Evolutionary conservation across 2,113 vertebrate genomes (phyloP), one percentile per base, ranked within the genome.

Genomic region (Myotis brandtii): DNA sequence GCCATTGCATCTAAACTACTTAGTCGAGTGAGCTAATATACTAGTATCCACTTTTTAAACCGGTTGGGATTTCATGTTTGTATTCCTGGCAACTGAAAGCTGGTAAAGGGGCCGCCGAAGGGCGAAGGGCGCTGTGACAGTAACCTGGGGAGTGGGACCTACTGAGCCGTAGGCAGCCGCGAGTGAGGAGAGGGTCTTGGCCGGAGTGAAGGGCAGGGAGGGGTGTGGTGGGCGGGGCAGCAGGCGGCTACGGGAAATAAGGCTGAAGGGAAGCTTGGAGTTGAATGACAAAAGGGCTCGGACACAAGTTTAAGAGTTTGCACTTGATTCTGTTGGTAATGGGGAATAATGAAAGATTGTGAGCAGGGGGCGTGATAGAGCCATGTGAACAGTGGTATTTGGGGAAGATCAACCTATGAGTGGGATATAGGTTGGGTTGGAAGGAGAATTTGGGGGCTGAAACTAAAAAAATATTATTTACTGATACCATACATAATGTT

Each of bases 11-110:
- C 66, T 66, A 46, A 9, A 88, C 72, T 82, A 3, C 56, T 46
- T 56, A 21, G 32, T 73, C 48, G 50, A 76, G 46, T 37, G 40
- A 89, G 69, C 46, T 90, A 86, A 81, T 46, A 48, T 72, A 43
- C 43, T 43, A 43, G 43, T 6, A 80, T 69, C n/a, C 12, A 72
- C 30, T 62, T 84, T 59, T 75, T 76, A 76, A 73, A 77, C 17
- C 67, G 66, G 37, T 34, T 93, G 86, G 67, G n/a, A 64, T 67
- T 95, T 89, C 14, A 34, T 83, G 84, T 91, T 87, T 69, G 11
- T 77, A 9, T 93, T 83, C 18, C 32, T 87, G 94, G 48, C 10
- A 67, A 14, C 27, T 89, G 30, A 72, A 80, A 90, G 37, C 40
- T 66, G 84, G 66, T 27, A 3, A 3, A 66, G 9, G 64, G 37